Base-by-base conservation (phyloP, 1,140 invertebrate genomes). In the Ganaspis sp. region DNA sequence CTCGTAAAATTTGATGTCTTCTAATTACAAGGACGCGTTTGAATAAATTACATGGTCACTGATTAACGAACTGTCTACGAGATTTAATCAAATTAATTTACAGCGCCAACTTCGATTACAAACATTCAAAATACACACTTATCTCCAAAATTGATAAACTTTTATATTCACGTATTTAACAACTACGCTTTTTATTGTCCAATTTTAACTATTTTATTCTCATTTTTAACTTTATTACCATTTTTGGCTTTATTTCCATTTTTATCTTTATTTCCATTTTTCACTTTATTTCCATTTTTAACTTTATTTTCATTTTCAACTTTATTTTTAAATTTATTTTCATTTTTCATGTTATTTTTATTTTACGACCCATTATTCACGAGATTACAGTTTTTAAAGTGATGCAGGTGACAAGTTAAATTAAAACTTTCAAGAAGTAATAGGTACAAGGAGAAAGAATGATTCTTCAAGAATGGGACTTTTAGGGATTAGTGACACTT, bases 21-120 rank as follows among this genome's bases (percentile, higher is more conserved):
- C 26, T 64, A 64, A 64, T 64, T 64, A 64, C 26, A 29, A 64
- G 58, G 26, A n/a, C 26, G 58, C 58, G 11, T 29, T 64, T 64
- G 58, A 64, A 64, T 64, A 64, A 64, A 64, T 64, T 64, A 64
- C 26, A n/a, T 29, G 26, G 4, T 64, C 26, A 29, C 12, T 64
- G 26, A 34, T 64, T 64, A 64, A 64, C 58, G 58, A 64, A 29
- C 58, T n/a, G 26, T 64, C 4, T 9, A 29, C 26, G 58, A 64
- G 58, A 64, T 29, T 64, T 64, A 29, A 29, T 64, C 23, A 64
- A 64, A 34, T 64, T 64, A n/a, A 58, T 58, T 58, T 58, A 58
- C 53, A 58, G 23, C 21, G 21, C 11, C 19, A 58, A 29, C 23
- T 58, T 4, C 1, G 17, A 49, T 49, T 49, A n/a, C 17, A 58